Conservation (phyloP, 2,113 vertebrate species). For the cat (Felis catus) region F.catus_Fca126_mat1.0 CM031420.1:154534001-154534500, state of each 20-base stretch:
- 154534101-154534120: conserved; percentile 27
- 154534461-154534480: too few species aligned
- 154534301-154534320: not conserved
- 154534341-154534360: rapidly evolving
- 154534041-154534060: not conserved
- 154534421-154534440: too few species aligned
- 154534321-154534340: not conserved
- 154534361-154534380: not conserved
- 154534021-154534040: not conserved
- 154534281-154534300: not conserved
- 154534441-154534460: too few species aligned
- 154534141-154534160: not conserved
- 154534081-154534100: conserved; percentile 37
- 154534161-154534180: not conserved
- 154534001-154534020: not conserved
- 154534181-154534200: not conserved
- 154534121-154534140: not conserved
- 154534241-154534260: not conserved
- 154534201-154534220: not conserved
- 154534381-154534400: not conserved
- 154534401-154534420: too few species aligned
- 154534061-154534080: conserved; percentile 17
- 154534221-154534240: not conserved
- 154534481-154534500: too few species aligned
- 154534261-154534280: not conserved